Base-by-base conservation (phyloP, 2,113 vertebrate genomes). In the Xyliphius kryptos region DNA sequence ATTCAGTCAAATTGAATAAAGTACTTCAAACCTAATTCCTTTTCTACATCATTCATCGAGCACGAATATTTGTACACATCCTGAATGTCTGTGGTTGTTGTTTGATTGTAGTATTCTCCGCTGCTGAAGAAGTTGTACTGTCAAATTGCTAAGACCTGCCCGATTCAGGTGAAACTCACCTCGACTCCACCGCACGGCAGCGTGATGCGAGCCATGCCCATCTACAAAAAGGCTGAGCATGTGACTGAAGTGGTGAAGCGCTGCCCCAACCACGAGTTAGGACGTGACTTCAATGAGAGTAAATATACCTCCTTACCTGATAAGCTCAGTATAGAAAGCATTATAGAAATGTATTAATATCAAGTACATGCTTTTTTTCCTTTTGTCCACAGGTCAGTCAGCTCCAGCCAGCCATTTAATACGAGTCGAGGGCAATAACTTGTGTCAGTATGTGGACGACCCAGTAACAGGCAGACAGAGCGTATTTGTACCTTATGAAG, bases 41-140 rank as follows among this genome's bases (percentile, higher is more conserved):
- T n/a, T n/a, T n/a, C n/a, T n/a, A n/a, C n/a, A n/a, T n/a, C n/a
- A n/a, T n/a, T n/a, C n/a, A n/a, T n/a, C n/a, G n/a, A n/a, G n/a
- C n/a, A n/a, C n/a, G n/a, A n/a, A n/a, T n/a, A n/a, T n/a, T n/a
- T n/a, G n/a, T n/a, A n/a, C n/a, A n/a, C n/a, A n/a, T n/a, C n/a
- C n/a, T n/a, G n/a, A n/a, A n/a, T n/a, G 10, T 43, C 19, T 68
- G 13, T 66, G 60, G 49, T 5, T n/a, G n/a, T 63, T 63, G 53
- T 64, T 37, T 65, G 59, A n/a, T n/a, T n/a, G 15, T 77, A 99
- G 96, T 97, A 98, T 79, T 99, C 96, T 2, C 94, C 95, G 0
- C 75, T 98, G 77, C 81, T 99, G 82, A 99, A 99, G 89, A 99
- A 99, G 60, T 90, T 99, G 47, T 99, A 98, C 87, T 99, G 96